Evolutionary conservation across 2,797 vertebrate genomes (phyloP).

Genomic region (Gila robusta): DNA sequence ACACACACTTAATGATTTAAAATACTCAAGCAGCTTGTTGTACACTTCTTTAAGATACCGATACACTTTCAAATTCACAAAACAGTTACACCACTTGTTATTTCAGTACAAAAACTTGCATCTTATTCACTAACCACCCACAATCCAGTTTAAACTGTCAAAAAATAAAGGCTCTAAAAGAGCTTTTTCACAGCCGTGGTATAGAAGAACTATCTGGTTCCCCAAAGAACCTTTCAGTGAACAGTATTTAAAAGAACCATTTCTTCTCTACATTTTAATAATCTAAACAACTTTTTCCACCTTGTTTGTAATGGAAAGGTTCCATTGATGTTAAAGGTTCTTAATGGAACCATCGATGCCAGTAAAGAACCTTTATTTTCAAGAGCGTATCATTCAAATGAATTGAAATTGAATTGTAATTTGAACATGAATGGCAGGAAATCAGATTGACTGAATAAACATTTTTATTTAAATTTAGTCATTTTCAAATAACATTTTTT

Average conservation of each 20-base stretch:
- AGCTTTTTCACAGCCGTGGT: not conserved
- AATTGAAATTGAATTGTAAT: not conserved
- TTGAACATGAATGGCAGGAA: not conserved
- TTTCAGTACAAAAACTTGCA: not conserved
- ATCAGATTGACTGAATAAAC: not conserved
- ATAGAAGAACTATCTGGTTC: not conserved
- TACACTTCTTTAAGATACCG: not conserved
- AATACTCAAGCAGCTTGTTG: conserved; percentile 10
- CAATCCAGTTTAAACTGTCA: not conserved
- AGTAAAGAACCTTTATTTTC: not conserved
- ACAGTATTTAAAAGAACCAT: not conserved
- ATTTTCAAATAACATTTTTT: too few relatives aligned
- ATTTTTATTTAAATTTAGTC: not conserved
- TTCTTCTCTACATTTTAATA: not conserved
- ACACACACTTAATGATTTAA: conserved; percentile 25
- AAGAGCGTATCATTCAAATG: not conserved
- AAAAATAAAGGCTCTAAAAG: not conserved
- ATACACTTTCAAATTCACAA: not conserved
- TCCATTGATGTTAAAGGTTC: not conserved
- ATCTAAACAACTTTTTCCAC: not conserved
- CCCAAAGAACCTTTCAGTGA: not conserved
- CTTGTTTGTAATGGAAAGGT: not conserved
- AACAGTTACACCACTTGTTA: not conserved
- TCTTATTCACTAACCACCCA: not conserved
- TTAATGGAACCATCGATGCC: not conserved